These are phyloP conservation scores for Gavialis gangeticus DNA, from an alignment of 2,113 vertebrate species.

Conservation along the genomic window DNA sequence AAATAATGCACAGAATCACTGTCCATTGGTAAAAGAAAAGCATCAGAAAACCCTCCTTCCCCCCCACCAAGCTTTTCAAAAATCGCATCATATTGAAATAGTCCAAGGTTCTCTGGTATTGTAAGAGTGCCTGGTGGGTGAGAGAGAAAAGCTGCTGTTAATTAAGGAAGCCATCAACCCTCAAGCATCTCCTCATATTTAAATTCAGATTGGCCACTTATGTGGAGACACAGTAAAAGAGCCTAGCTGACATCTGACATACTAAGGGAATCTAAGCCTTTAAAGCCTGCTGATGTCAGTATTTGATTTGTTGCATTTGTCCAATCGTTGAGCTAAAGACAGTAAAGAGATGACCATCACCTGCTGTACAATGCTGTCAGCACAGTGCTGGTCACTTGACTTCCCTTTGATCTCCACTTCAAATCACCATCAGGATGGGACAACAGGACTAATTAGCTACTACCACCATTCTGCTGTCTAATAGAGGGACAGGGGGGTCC, in stretches of 20 bases:
- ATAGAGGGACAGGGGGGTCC: too few species aligned
- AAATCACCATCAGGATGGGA: background rate
- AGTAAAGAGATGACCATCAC: background rate
- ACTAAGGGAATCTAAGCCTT: background rate
- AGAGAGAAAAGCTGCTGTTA: background rate
- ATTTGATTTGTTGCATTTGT: background rate
- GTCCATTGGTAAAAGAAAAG: too few species aligned
- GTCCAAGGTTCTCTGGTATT: background rate
- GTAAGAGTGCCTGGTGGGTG: background rate
- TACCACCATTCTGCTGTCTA: too few species aligned
- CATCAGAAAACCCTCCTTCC: too few species aligned
- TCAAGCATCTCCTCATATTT: background rate
- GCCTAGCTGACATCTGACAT: background rate
- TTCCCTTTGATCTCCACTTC: background rate
- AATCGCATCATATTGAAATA: background rate
- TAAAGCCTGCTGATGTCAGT: background rate
- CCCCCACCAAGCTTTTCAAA: too few species aligned
- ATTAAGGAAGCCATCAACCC: background rate
- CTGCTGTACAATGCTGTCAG: background rate
- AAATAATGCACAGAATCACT: too few species aligned
- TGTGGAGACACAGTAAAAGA: background rate
- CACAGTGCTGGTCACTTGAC: background rate
- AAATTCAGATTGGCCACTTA: background rate
- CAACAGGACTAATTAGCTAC: too few species aligned
- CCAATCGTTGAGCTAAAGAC: background rate